Base-by-base conservation (phyloP, 2,888 invertebrate genomes). In the Cerceris ruficornis region DNA sequence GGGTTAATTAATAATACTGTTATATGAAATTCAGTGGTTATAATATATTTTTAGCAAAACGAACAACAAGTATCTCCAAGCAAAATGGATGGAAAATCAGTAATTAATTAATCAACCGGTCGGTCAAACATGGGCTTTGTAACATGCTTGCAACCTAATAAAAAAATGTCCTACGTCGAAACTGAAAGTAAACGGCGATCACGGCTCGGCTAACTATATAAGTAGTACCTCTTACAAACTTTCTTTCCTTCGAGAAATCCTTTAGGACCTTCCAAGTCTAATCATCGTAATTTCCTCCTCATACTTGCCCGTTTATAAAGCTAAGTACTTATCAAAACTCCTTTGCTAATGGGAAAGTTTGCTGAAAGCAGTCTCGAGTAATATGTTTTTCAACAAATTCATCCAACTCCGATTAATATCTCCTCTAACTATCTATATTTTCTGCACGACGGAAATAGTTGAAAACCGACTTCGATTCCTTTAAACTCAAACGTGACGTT, bases 151-250 rank as follows among this genome's bases (percentile, higher is more conserved):
- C 28, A 28, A 4, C 28, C 4, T 28, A 28, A 28, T 28, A 28
- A 28, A 28, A 28, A 28, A 28, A 28, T 28, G 28, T 28, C 1
- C 28, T 28, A 28, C 46, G 71, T 64, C 77, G 58, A 64, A 71
- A 65, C 46, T 15, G 15, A 58, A 65, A 58, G 52, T 28, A 65
- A 14, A 28, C 39, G 57, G 9, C 50, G 17, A 17, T 17, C 54
- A 11, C 58, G 39, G 58, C 50, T 58, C 58, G 41, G 52, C 58
- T 71, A 71, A 28, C 28, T 28, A 28, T 28, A 28, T 28, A 28
- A 71, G 65, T 70, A 70, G 58, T 46, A 28, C 65, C 41, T 65
- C 65, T 28, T 65, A 28, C 28, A 58, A 64, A 71, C n/a, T 58
- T 71, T 65, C 28, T 17, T n/a, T 43, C 14, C 64, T 65, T 42